phyloP scores from a whole-genome alignment of 2,797 vertebrate genomes.

The Lepidocolaptes lacrymiger region DNA sequence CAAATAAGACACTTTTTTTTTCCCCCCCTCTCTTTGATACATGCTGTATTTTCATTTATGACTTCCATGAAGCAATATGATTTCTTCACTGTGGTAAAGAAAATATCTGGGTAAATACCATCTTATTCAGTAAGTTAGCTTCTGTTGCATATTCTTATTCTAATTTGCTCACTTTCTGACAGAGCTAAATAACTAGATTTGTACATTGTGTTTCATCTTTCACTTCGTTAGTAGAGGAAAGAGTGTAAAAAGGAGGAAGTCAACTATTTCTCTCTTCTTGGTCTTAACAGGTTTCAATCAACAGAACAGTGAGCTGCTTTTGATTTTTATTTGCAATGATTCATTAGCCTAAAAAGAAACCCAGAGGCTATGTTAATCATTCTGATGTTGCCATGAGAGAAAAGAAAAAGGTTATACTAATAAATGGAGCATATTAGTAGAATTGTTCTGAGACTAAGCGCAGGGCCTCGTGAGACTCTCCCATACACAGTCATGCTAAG shows the following conservation, averaged over 20 bases:
- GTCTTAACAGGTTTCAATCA: neutral
- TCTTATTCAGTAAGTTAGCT: neutral
- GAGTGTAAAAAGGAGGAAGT: neutral
- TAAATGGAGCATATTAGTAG: neutral
- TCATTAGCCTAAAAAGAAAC: slow-evolving; percentile 1
- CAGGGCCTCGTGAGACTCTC: neutral
- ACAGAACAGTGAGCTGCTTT: neutral
- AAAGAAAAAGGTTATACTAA: neutral
- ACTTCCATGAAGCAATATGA: neutral
- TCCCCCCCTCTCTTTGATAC: neutral
- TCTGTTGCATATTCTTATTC: neutral
- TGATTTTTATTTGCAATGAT: neutral
- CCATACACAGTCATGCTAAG: neutral
- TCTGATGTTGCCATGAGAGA: neutral
- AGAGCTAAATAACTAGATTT: neutral
- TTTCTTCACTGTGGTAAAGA: neutral
- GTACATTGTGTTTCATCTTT: neutral
- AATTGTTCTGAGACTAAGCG: neutral
- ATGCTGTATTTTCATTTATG: neutral
- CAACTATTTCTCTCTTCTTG: neutral
- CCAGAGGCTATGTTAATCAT: neutral
- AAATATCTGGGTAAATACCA: neutral
- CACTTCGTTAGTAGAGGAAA: neutral
- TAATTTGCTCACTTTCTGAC: neutral
- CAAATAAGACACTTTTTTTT: neutral